phyloP scores from a whole-genome alignment of 2,113 vertebrate genomes.

The Dasyprocta punctata region DNA sequence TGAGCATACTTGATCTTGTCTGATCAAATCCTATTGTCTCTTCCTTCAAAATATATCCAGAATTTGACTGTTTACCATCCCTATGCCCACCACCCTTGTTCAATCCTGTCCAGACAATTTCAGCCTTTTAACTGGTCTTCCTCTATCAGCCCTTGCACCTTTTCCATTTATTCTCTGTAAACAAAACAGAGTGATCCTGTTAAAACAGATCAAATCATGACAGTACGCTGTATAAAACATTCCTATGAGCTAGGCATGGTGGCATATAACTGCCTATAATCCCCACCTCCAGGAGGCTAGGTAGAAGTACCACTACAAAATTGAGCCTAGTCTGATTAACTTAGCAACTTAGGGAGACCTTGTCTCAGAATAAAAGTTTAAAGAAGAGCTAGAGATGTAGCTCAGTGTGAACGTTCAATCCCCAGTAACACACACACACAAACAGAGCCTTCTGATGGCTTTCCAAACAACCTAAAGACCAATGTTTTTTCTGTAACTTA shows the following conservation, averaged over 20 bases:
- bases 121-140: background rate
- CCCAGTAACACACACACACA: background rate
- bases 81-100: no score
- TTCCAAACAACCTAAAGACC: background rate
- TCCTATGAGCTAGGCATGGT: background rate
- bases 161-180: background rate
- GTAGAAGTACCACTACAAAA: no score
- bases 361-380: background rate
- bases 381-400: background rate
- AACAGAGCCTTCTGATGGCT: background rate
- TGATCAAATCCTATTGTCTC: background rate
- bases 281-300: background rate
- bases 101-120: background rate
- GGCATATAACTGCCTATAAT: background rate
- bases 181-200: background rate
- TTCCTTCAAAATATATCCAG: background rate
- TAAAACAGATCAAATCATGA: background rate
- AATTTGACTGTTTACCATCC: background rate
- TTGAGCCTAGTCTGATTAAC: background rate
- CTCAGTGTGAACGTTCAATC: background rate
- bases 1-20: background rate
- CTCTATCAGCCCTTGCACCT: background rate
- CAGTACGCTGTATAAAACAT: background rate
- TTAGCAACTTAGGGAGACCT: background rate
- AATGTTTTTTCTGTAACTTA: background rate